Conservation (phyloP, 1,140 invertebrate species). For the Lanistes nyassanus region DNA sequence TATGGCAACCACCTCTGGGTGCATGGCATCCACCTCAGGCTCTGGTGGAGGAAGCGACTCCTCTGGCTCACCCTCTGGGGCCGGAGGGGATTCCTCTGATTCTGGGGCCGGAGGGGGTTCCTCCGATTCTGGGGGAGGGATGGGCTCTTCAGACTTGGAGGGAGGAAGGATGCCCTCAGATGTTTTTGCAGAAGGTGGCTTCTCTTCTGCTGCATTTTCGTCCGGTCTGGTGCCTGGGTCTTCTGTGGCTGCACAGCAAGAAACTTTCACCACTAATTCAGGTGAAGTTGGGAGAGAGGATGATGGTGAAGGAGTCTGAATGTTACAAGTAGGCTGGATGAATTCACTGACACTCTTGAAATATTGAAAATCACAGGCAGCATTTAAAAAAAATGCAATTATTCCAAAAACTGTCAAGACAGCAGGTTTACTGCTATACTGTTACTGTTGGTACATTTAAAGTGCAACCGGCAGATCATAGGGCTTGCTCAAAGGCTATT, state of each 20-base stretch:
- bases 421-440: too few species aligned
- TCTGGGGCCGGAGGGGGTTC: conserved; percentile 20
- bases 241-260: conserved; percentile 18
- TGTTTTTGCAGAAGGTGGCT: conserved; percentile 19
- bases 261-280: too few species aligned
- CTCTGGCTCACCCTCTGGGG: conserved; percentile 13
- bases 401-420: too few species aligned
- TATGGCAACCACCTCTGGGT: conserved; percentile 61
- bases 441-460: too few species aligned
- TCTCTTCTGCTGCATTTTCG: conserved; percentile 27
- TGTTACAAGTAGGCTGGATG: too few species aligned
- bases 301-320: too few species aligned
- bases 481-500: too few species aligned
- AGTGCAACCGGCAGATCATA: too few species aligned
- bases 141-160: conserved; percentile 26
- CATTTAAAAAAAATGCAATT: too few species aligned
- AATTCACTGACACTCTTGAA: too few species aligned
- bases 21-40: conserved; percentile 50
- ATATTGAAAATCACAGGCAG: too few species aligned
- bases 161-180: conserved; percentile 18
- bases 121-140: conserved; percentile 28
- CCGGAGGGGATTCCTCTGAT: not conserved
- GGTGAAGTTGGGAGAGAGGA: too few species aligned
- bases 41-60: conserved; percentile 18
- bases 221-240: conserved; percentile 35